These are phyloP conservation scores for Montipora capitata DNA, from an alignment of 92 coral and sea anemone genomes.

Conservation along the genomic window DNA sequence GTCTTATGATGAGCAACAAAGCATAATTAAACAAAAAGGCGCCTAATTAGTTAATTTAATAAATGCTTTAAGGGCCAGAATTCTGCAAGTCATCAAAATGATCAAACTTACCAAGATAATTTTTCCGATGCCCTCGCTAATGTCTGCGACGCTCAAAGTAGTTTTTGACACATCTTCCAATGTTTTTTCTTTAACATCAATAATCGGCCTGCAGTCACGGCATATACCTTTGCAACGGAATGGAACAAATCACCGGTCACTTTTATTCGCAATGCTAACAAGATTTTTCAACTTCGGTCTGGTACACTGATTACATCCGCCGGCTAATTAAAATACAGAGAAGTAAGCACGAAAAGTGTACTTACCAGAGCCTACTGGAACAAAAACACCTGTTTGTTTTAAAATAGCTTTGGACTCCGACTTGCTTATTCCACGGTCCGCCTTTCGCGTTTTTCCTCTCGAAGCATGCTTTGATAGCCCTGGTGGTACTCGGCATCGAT, in stretches of 20 bases:
- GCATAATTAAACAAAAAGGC: background rate
- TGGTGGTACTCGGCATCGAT: conserved; percentile 67
- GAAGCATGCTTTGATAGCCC: conserved; percentile 47
- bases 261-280: background rate
- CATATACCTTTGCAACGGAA: background rate
- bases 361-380: conserved; percentile 81
- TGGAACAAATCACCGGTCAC: no score
- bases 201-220: conserved; percentile 2
- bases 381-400: conserved; percentile 64
- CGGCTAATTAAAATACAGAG: background rate
- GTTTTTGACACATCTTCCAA: background rate
- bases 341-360: conserved; percentile 13
- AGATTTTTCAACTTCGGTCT: background rate
- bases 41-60: background rate
- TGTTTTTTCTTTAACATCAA: background rate
- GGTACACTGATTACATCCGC: background rate
- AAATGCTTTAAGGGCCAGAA: background rate
- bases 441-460: conserved; percentile 30
- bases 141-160: background rate
- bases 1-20: background rate
- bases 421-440: conserved; percentile 62
- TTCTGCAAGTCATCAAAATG: background rate
- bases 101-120: conserved; percentile 33
- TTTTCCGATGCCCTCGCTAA: conserved; percentile 34
- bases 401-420: conserved; percentile 61